These are phyloP conservation scores for Pogoniulus pusillus DNA, from an alignment of 2,797 vertebrate genomes.

Conservation along the genomic window DNA sequence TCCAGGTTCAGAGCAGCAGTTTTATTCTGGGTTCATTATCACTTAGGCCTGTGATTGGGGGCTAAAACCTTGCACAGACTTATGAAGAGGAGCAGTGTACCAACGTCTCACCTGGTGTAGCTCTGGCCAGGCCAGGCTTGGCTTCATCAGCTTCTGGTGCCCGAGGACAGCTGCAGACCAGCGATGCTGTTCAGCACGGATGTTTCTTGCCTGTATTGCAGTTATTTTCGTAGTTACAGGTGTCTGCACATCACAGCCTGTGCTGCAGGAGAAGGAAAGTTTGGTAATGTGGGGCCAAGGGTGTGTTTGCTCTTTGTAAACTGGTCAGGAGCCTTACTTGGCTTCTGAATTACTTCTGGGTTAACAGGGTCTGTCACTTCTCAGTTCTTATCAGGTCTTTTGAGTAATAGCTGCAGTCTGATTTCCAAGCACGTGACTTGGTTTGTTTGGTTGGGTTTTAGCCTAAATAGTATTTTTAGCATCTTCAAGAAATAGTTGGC, in stretches of 20 bases:
- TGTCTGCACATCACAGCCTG: not conserved
- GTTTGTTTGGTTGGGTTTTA: slow-evolving; percentile 15
- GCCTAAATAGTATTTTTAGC: slow-evolving; percentile 28
- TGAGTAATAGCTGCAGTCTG: not conserved
- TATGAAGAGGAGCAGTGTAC: not conserved
- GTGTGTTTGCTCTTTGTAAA: not conserved
- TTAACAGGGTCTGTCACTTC: not conserved
- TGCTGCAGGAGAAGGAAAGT: not conserved
- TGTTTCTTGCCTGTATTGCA: not conserved
- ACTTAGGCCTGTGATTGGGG: too few species aligned
- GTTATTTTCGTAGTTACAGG: not conserved
- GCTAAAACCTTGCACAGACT: not conserved
- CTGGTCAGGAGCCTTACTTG: not conserved
- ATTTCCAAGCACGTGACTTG: not conserved
- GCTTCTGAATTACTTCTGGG: not conserved
- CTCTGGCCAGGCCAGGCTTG: not conserved
- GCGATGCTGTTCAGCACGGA: not conserved
- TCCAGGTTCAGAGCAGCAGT: not conserved
- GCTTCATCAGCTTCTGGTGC: not conserved
- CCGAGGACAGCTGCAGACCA: not conserved
- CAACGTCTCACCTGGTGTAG: not conserved
- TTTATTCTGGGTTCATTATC: not conserved
- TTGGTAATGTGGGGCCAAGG: not conserved
- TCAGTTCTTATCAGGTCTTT: not conserved
- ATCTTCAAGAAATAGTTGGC: not conserved